Base-by-base conservation (phyloP, 2,113 vertebrate species). In the Zosterops hypoxanthus region DNA sequence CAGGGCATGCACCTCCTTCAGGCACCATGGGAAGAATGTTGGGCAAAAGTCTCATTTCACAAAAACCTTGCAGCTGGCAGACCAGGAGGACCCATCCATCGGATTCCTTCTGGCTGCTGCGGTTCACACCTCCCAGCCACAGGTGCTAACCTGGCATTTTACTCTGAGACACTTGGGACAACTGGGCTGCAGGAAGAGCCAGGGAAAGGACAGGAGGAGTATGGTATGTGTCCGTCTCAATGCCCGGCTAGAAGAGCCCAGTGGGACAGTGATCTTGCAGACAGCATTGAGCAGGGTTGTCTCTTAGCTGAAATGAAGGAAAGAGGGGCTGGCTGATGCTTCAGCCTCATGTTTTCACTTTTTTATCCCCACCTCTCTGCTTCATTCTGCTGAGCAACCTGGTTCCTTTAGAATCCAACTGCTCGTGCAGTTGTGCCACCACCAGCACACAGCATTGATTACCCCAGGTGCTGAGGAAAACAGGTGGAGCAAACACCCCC, bases 51-150 rank as follows among this genome's bases (percentile, higher is more conserved):
- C 78, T 90, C 39, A n/a, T 75, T 90, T 91, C 77, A 65, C 59
- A 88, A 83, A 86, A 76, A 47, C 23, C 31, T 93, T 71, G 68
- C 82, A 96, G 88, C 60, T 64, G 64, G 69, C 59, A 90, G 81
- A 65, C 19, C 86, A 76, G 69, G 47, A 86, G 52, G 55, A 86
- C 36, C 47, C 57, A 52, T 66, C 83, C 65, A 5, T 22, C 0
- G 0, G 49, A 33, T 70, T 82, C 8, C 57, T 95, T 70, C 72
- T 78, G 84, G 44, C 84, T 79, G 75, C 88, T 39, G 44, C 0
- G 0, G 71, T 50, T 91, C 90, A 55, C 22, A 57, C 24, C 61
- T n/a, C 49, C 3, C 4, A 83, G 59, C 55, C 4, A 0, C n/a
- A 55, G 46, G n/a, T 69, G 53, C 46, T 78, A 63, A 68, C 18